These are phyloP conservation scores for Maccullochella peelii DNA, from an alignment of 2,113 vertebrate species.

Conservation along the genomic window DNA sequence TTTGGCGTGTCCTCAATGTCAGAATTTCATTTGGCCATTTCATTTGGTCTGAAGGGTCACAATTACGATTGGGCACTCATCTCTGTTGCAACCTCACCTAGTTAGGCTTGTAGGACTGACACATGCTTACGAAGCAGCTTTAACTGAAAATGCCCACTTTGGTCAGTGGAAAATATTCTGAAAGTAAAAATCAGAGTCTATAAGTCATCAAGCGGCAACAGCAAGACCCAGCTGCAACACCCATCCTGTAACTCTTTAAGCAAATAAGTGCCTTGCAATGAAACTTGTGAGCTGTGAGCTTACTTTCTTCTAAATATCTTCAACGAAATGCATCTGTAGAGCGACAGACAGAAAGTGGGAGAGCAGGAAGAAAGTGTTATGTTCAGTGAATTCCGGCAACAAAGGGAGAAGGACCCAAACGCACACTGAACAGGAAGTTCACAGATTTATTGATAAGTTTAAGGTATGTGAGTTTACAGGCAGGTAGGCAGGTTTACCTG, in stretches of 20 bases:
- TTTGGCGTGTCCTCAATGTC: background rate
- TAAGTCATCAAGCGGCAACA: conserved; percentile 59
- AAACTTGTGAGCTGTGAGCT: conserved; percentile 67
- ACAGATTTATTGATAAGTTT: too few species aligned
- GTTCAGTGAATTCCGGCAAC: too few species aligned
- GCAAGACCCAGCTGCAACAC: conserved; percentile 57
- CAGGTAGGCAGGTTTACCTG: too few species aligned
- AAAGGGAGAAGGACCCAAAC: too few species aligned
- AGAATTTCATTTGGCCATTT: background rate
- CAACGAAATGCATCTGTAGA: conserved; percentile 67
- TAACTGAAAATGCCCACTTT: background rate
- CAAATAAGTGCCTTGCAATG: conserved; percentile 60
- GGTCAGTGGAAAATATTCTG: conserved; percentile 5
- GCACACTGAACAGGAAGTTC: too few species aligned
- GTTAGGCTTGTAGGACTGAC: background rate
- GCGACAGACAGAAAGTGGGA: conserved; percentile 40
- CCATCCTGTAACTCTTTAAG: conserved; percentile 66
- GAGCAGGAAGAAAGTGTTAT: background rate
- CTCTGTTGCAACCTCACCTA: background rate
- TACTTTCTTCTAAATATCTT: conserved; percentile 73
- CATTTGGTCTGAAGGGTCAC: background rate
- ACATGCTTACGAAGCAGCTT: background rate
- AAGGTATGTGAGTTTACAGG: too few species aligned
- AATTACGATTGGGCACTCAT: background rate
- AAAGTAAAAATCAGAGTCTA: conserved; percentile 10